Percentiles rank a stretch among this genome's conserved stretches.
phyloP scores from a whole-genome alignment of 1,140 invertebrate genomes.

The Drosophila sulfurigaster region DNA sequence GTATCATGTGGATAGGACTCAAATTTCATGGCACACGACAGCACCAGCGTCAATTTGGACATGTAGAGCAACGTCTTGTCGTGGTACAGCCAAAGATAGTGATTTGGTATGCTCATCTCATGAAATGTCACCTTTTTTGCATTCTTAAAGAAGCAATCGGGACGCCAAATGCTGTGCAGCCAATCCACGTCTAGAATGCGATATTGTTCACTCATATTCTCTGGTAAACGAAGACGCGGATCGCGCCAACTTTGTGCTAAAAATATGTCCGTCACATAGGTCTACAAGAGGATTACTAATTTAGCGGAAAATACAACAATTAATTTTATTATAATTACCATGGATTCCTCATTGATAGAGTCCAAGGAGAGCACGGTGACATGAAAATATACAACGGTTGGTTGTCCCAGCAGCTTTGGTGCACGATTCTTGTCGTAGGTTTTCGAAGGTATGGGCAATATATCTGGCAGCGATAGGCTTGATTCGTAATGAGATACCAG shows the following conservation, averaged over 20 bases:
- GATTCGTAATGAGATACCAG: slow-evolving; percentile 86
- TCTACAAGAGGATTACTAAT: slow-evolving; percentile 86
- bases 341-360: slow-evolving; percentile 96
- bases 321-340: slow-evolving; percentile 87
- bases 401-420: slow-evolving; percentile 93
- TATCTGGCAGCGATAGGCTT: slow-evolving; percentile 91
- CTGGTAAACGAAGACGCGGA: slow-evolving; percentile 92
- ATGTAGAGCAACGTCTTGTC: slow-evolving; percentile 96
- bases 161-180: slow-evolving; percentile 96
- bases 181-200: slow-evolving; percentile 95
- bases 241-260: slow-evolving; percentile 96
- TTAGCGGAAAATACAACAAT: background rate
- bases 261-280: slow-evolving; percentile 96
- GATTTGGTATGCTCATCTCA: slow-evolving; percentile 97
- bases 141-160: slow-evolving; percentile 97
- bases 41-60: slow-evolving; percentile 95
- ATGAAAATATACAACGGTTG: slow-evolving; percentile 95
- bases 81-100: slow-evolving; percentile 96
- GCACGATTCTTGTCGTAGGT: slow-evolving; percentile 96
- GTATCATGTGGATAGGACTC: slow-evolving; percentile 96
- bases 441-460: slow-evolving; percentile 93
- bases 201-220: slow-evolving; percentile 97
- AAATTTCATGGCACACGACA: slow-evolving; percentile 97
- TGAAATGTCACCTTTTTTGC: slow-evolving; percentile 97
- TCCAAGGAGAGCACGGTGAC: slow-evolving; percentile 94